phyloP scores from a whole-genome alignment of 2,888 invertebrate genomes.

The Lepidochitona cinerea region DNA sequence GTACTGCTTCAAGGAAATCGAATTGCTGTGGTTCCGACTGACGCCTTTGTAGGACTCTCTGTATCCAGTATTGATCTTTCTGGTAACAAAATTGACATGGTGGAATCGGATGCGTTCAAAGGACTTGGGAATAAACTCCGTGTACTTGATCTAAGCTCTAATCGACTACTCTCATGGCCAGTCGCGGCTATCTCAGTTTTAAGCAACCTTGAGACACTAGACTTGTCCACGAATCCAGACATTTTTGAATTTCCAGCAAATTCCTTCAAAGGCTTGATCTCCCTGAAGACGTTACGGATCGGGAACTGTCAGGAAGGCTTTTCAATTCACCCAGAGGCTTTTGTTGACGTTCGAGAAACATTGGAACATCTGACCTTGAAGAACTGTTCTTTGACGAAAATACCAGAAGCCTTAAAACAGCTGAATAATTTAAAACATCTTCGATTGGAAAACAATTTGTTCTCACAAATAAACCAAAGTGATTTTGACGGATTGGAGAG shows the following conservation, averaged over 20 bases:
- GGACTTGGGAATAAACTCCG: neutral
- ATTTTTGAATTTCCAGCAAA: neutral
- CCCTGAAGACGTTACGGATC: neutral
- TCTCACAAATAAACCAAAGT: neutral
- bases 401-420: neutral
- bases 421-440: neutral
- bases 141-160: neutral
- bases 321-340: neutral
- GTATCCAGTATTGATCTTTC: neutral
- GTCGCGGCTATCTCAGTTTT: neutral
- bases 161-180: neutral
- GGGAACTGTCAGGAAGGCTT: neutral
- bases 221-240: neutral
- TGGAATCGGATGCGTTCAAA: neutral
- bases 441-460: neutral
- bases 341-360: neutral
- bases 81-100: neutral
- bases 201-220: neutral
- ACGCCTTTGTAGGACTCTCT: neutral
- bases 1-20: neutral
- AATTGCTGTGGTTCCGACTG: neutral
- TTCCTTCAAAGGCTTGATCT: neutral
- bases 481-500: neutral
- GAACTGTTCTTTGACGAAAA: neutral
- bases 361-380: neutral